Conservation (phyloP, 2,113 vertebrate species). For the Pseudorhombus dupliciocellatus region DNA sequence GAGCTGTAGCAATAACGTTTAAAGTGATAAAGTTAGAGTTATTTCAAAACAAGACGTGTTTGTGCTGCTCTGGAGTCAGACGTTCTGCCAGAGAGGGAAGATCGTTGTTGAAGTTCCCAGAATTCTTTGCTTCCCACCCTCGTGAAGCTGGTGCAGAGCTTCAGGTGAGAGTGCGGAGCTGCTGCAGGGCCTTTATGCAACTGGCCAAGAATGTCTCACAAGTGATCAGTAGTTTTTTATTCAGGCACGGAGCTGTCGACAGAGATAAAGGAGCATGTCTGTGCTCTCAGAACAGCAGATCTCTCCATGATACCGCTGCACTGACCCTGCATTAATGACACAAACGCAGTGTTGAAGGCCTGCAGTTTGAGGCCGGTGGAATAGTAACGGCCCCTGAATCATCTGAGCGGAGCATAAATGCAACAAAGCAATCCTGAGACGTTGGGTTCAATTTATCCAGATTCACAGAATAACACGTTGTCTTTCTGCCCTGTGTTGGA, state of each 20-base stretch:
- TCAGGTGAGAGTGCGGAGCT: conserved; percentile 8
- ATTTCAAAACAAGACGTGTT: not conserved
- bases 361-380: not conserved
- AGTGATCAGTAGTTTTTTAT: conserved; percentile 39
- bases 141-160: conserved; percentile 12
- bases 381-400: not conserved
- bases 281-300: conserved; percentile 33
- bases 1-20: not conserved
- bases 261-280: conserved; percentile 23
- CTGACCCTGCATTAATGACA: conserved; percentile 22
- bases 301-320: conserved; percentile 23
- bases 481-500: not conserved
- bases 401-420: not conserved
- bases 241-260: conserved; percentile 44
- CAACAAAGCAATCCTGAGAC: not conserved
- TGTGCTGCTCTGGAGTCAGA: not conserved
- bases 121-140: not conserved
- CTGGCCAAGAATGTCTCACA: conserved; percentile 50
- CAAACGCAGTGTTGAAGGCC: not conserved
- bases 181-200: conserved; percentile 28
- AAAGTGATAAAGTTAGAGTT: too few relatives aligned
- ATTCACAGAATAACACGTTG: not conserved
- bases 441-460: not conserved
- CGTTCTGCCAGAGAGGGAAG: not conserved
- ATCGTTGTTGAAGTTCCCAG: not conserved